Evolutionary conservation across 1,140 invertebrate species (phyloP).

Genomic region (Hypothenemus hampei): DNA sequence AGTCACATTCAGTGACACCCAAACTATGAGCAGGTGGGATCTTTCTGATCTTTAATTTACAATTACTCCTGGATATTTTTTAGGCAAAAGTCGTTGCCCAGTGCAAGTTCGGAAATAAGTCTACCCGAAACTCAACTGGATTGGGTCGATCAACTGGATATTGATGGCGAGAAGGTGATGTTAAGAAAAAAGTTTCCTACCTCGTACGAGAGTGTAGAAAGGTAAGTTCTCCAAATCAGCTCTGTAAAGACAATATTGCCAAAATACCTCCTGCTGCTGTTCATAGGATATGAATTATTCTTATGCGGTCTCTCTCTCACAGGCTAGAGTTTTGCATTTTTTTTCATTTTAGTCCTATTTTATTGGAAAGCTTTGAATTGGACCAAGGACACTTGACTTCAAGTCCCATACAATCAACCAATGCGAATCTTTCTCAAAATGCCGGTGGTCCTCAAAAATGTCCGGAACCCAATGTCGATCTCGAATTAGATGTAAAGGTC

Average conservation of each 20-base stretch:
- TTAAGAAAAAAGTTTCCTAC: conserved; percentile 54
- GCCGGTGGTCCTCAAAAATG: conserved; percentile 48
- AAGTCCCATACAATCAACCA: conserved; percentile 24
- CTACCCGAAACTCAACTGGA: conserved; percentile 55
- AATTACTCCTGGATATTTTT: not conserved
- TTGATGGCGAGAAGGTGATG: conserved; percentile 61
- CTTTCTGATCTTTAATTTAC: not conserved
- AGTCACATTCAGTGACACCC: conserved; percentile 60
- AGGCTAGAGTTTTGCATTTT: too few relatives aligned
- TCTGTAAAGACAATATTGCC: too few relatives aligned
- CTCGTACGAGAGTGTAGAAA: conserved; percentile 40
- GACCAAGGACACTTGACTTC: conserved; percentile 31
- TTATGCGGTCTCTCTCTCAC: too few relatives aligned
- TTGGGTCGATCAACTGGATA: conserved; percentile 56
- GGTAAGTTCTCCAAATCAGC: too few relatives aligned
- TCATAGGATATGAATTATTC: too few relatives aligned
- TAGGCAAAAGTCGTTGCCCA: conserved; percentile 65
- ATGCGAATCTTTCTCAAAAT: conserved; percentile 17
- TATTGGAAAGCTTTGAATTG: conserved; percentile 31
- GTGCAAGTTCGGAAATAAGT: conserved; percentile 63
- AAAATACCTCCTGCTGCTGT: too few relatives aligned
- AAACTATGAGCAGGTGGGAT: conserved; percentile 52
- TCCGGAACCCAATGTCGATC: conserved; percentile 91
- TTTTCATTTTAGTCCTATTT: conserved; percentile 29
- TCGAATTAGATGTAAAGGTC: conserved; percentile 94